phyloP scores from a whole-genome alignment of 1,140 invertebrate genomes.

The Drosophila arizonae region DNA sequence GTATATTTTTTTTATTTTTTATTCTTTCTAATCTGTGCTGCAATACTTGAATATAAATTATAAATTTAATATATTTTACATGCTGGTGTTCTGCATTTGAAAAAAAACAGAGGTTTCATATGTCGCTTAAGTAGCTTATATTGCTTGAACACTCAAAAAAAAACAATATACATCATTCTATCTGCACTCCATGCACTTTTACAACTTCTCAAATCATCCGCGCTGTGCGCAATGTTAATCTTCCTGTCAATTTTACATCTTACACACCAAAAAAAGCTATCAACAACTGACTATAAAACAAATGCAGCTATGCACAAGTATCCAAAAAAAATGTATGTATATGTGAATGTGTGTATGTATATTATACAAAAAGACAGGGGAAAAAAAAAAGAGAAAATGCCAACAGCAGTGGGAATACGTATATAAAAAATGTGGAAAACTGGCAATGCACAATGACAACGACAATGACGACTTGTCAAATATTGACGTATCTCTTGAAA shows the following conservation, averaged over 20 bases:
- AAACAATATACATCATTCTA: neutral
- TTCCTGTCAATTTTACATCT: conserved; percentile 37
- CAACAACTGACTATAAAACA: conserved; percentile 53
- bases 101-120: too few species aligned
- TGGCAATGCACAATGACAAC: conserved; percentile 58
- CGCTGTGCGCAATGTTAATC: conserved; percentile 22
- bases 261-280: conserved; percentile 49
- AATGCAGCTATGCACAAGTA: conserved; percentile 56
- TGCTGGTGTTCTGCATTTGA: too few species aligned
- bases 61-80: too few species aligned
- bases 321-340: conserved; percentile 37
- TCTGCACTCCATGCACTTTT: neutral
- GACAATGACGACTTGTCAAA: conserved; percentile 81
- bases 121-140: too few species aligned
- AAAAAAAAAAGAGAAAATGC: conserved; percentile 1
- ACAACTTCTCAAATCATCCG: neutral
- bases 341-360: conserved; percentile 11
- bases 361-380: neutral
- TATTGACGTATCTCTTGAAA: conserved; percentile 82
- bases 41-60: too few species aligned
- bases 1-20: too few species aligned
- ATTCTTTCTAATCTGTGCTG: too few species aligned
- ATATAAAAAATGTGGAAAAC: conserved; percentile 44
- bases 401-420: conserved; percentile 21
- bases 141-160: too few species aligned